phyloP scores from a whole-genome alignment of 2,888 invertebrate genomes.

The Cecidostiba fungosa region DNA sequence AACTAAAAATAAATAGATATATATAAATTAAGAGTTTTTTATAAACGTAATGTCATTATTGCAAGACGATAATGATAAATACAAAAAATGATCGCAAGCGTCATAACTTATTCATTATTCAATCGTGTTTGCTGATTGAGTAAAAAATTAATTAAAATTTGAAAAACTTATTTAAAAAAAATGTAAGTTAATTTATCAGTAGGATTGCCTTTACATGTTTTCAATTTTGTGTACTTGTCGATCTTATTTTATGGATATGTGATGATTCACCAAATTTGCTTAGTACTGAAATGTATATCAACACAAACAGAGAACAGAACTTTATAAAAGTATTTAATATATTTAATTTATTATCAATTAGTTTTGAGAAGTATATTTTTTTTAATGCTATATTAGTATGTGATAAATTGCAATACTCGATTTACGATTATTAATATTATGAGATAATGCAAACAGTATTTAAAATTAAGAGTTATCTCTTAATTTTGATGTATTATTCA shows the following conservation, averaged over 20 bases:
- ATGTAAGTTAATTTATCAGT: not conserved
- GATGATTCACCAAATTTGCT: conserved; percentile 32
- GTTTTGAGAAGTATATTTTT: not conserved
- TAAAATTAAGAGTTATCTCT: not conserved
- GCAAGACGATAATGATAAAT: conserved; percentile 7
- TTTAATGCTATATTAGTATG: not conserved
- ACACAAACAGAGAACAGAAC: not conserved
- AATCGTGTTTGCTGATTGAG: not conserved
- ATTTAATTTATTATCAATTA: conserved; percentile 3
- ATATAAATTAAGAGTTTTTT: conserved; percentile 10
- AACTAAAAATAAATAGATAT: not conserved
- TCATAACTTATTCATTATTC: not conserved
- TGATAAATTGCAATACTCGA: not conserved
- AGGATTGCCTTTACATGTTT: not conserved
- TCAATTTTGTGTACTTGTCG: not conserved
- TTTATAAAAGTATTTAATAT: conserved; percentile 6
- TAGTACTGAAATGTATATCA: not conserved
- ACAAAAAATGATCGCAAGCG: not conserved
- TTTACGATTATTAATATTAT: not conserved
- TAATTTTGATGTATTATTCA: not conserved
- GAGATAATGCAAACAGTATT: not conserved
- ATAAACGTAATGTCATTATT: conserved; percentile 25
- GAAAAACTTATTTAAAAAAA: not conserved
- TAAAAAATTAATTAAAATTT: not conserved
- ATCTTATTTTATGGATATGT: conserved; percentile 20